Conservation (phyloP, 2,888 invertebrate species). For the Lumbricus terrestris region DNA sequence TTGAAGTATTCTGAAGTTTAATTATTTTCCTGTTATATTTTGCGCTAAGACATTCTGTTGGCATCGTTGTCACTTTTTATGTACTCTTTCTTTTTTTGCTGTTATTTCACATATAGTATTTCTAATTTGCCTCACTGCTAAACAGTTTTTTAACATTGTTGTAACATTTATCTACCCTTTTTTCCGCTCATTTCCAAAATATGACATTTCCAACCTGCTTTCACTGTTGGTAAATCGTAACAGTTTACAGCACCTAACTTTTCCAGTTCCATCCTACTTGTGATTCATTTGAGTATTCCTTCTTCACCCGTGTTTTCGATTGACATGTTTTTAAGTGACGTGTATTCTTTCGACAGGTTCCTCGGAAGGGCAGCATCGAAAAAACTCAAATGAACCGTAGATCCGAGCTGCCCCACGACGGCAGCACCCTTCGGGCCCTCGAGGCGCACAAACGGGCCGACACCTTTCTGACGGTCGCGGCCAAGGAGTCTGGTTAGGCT, state of each 20-base stretch:
- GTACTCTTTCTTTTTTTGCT: background rate
- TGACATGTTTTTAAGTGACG: background rate
- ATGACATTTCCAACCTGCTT: background rate
- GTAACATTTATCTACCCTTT: background rate
- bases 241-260: background rate
- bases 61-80: background rate
- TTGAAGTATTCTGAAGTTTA: background rate
- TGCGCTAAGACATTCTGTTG: too few relatives aligned
- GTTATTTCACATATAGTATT: background rate
- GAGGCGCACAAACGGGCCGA: constrained; percentile 87
- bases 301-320: background rate
- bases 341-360: constrained; percentile 18
- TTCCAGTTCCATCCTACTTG: background rate
- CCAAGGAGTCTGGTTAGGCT: constrained; percentile 23
- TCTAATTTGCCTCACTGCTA: background rate
- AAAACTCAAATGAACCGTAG: constrained; percentile 89
- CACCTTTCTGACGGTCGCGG: constrained; percentile 19
- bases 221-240: background rate
- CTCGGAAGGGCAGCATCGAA: constrained; percentile 59
- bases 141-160: too few relatives aligned
- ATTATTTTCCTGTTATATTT: background rate
- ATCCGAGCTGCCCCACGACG: constrained; percentile 91
- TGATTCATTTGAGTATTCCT: background rate
- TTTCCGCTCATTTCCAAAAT: background rate
- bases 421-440: constrained; percentile 83